Evolutionary conservation across 2,888 invertebrate genomes (phyloP).

Genomic region (Latheticus oryzae): DNA sequence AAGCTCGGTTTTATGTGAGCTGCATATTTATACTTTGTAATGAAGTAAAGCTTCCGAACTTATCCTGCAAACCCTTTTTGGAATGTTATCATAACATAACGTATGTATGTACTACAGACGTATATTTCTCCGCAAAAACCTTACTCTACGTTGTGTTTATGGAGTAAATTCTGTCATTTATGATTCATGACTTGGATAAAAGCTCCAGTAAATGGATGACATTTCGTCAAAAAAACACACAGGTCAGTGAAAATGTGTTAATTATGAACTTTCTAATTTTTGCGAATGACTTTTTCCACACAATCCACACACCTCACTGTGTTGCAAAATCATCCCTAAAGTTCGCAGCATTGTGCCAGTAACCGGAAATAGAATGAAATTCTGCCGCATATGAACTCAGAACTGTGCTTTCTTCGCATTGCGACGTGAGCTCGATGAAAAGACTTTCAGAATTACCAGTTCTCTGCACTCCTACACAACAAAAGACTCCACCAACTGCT

Average conservation of each 20-base stretch:
- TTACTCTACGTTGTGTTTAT: slow-evolving; percentile 4
- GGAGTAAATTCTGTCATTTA: slow-evolving; percentile 5
- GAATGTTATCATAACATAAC: slow-evolving; percentile 7
- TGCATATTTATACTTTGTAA: slow-evolving; percentile 44
- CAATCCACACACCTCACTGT: no score
- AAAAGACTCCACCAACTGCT: slow-evolving; percentile 7
- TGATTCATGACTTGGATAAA: slow-evolving; percentile 12
- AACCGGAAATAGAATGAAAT: slow-evolving; percentile 42
- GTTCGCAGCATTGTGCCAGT: slow-evolving; percentile 39
- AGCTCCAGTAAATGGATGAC: no score
- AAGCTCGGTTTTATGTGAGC: slow-evolving; percentile 43
- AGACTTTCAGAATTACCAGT: slow-evolving; percentile 26
- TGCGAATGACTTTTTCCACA: no score
- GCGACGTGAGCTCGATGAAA: slow-evolving; percentile 37
- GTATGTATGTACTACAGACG: slow-evolving; percentile 2
- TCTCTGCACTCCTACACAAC: slow-evolving; percentile 19
- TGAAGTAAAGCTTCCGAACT: slow-evolving; percentile 36
- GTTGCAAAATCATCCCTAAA: slow-evolving; percentile 24
- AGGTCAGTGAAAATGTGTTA: no score
- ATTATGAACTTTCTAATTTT: no score
- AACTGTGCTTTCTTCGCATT: slow-evolving; percentile 32
- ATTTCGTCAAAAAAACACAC: no score
- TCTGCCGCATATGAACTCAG: slow-evolving; percentile 41
- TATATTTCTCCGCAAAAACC: slow-evolving; percentile 2
- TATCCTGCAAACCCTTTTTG: slow-evolving; percentile 6